Base-by-base conservation (phyloP, 2,113 vertebrate genomes). In the Xiphophorus couchianus region DNA sequence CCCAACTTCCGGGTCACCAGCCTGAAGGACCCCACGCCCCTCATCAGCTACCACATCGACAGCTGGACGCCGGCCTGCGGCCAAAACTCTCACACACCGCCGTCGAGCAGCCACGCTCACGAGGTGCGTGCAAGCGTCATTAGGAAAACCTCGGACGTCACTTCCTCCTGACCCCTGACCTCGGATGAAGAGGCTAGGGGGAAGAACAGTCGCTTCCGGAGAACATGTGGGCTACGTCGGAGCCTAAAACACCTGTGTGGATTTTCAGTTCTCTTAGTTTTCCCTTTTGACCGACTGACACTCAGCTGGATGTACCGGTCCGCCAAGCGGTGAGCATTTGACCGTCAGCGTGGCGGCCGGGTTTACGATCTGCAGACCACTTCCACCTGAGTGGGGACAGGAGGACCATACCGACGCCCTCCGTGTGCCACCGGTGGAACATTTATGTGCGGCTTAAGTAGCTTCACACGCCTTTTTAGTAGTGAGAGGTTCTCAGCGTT, bases 41-140 rank as follows among this genome's bases (percentile, higher is more conserved):
- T 93, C 63, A 88, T 92, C 75, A 95, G 97, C 90, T 98, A 97
- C 85, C 94, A 93, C 84, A 88, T 89, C 1, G 73, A 83, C 17
- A n/a, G 73, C 67, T 99, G 97, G 97, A 93, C 33, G 60, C 62
- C 80, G 2, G 12, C 68, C 92, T 73, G 93, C 95, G 31, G 69
- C 95, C 83, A 95, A 92, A 79, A 93, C 89, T 80, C 95, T 90
- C 0, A 73, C 2, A 9, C 4, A 29, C 58, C 84, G 1, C 1
- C 78, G 2, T 22, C 77, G 0, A 19, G 51, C 88, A 76, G 88
- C 92, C 81, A 95, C 6, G 91, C 93, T 83, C 95, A 95, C 0
- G 97, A 99, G 91, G 94, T 94, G 2, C 95, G 98, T 28, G 97
- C 97, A 74, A 99, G 97, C 0, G 98, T 99, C 92, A 99, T 99